Evolutionary conservation across 2,888 invertebrate genomes (phyloP).

Genomic region (Sinodicranocentrus sp.): DNA sequence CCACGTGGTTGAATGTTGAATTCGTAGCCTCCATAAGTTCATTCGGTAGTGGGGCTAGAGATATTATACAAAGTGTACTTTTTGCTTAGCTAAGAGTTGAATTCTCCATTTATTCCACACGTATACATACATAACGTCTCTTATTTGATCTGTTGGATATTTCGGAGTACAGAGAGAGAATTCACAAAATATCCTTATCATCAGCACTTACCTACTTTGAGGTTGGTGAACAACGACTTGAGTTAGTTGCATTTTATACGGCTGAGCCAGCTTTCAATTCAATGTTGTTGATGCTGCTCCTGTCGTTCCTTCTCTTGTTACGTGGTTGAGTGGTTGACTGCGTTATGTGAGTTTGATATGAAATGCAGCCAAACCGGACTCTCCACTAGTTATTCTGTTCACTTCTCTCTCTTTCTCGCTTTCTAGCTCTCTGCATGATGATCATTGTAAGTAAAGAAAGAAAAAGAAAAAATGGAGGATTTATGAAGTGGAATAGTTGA

Average conservation of each 20-base stretch:
- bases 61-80: too few species aligned
- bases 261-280: constrained; percentile 26
- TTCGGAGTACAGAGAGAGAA: neutral
- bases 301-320: constrained; percentile 42
- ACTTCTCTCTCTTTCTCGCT: constrained; percentile 23
- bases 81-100: constrained; percentile 7
- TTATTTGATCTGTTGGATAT: neutral
- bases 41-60: neutral
- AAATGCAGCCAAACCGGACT: constrained; percentile 75
- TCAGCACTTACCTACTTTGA: constrained; percentile 51
- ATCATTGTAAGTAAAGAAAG: constrained; percentile 37
- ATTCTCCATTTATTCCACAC: neutral
- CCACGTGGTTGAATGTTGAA: constrained; percentile 52
- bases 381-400: constrained; percentile 67
- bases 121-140: constrained; percentile 33
- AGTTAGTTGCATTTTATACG: constrained; percentile 14
- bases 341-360: constrained; percentile 50
- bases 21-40: constrained; percentile 41
- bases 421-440: constrained; percentile 50
- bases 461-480: constrained; percentile 72
- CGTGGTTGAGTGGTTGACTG: constrained; percentile 51
- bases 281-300: constrained; percentile 17
- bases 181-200: constrained; percentile 30
- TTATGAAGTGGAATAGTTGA: constrained; percentile 75
- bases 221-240: constrained; percentile 30